A percentile compares a stretch with the other conserved stretches of the same genome.
These are phyloP conservation scores for Tringa solitaria DNA, from an alignment of 2,113 vertebrate genomes.

Conservation along the genomic window DNA sequence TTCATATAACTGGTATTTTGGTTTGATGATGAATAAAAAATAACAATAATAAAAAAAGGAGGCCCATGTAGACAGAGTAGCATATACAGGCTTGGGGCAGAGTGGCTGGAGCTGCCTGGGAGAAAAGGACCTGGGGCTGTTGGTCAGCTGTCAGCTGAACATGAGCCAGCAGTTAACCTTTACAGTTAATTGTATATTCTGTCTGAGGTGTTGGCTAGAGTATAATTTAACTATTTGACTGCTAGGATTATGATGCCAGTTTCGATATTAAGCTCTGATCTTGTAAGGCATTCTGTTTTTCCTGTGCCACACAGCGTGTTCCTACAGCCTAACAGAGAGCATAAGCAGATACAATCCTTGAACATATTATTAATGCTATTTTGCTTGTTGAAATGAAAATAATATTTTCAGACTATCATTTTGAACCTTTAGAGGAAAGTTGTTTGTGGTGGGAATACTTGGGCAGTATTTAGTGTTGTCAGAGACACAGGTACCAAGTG, in stretches of 20 bases:
- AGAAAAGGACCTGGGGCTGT: no score
- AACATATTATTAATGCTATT: neutral
- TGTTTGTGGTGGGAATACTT: neutral
- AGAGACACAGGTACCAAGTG: neutral
- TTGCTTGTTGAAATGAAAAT: neutral
- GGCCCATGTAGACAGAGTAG: no score
- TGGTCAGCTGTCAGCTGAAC: no score
- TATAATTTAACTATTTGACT: neutral
- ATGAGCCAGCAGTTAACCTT: no score
- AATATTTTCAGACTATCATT: neutral
- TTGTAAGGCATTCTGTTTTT: neutral
- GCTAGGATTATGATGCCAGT: neutral
- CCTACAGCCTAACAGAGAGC: neutral
- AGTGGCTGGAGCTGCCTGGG: no score
- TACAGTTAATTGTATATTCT: neutral
- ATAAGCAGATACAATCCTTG: neutral
- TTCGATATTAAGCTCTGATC: neutral
- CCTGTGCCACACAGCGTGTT: neutral
- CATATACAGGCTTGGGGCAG: no score
- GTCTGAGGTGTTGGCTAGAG: neutral
- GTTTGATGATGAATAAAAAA: neutral
- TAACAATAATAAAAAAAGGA: no score
- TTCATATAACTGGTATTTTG: neutral
- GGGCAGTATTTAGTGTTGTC: neutral
- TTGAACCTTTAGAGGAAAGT: neutral